A percentile compares a stretch with the other conserved stretches of the same genome.
Evolutionary conservation across 1,140 invertebrate genomes (phyloP).

Genomic region (Halesus radiatus): DNA sequence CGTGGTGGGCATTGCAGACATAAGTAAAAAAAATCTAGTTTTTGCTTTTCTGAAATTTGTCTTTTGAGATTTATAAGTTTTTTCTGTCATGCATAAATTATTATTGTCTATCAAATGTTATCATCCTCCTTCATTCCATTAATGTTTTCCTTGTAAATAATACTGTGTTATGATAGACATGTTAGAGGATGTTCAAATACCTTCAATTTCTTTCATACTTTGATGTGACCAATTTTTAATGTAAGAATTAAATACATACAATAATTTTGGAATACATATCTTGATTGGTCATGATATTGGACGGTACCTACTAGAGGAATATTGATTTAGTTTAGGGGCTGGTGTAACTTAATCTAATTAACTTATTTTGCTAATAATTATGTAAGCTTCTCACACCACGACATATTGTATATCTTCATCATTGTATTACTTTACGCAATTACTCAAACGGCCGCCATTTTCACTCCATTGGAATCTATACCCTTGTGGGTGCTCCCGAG

Average conservation of each 20-base stretch:
- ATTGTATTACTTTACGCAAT: neutral
- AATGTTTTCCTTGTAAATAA: neutral
- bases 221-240: slow-evolving; percentile 15
- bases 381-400: slow-evolving; percentile 13
- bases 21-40: no score
- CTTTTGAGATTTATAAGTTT: no score
- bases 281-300: slow-evolving; percentile 19
- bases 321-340: slow-evolving; percentile 20
- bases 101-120: no score
- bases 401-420: neutral
- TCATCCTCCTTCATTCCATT: no score
- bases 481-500: no score
- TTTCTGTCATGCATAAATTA: no score
- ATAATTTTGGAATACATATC: slow-evolving; percentile 25
- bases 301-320: slow-evolving; percentile 1
- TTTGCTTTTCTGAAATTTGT: no score
- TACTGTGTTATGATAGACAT: slow-evolving; percentile 1
- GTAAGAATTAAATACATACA: slow-evolving; percentile 16
- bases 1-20: no score
- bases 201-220: slow-evolving; percentile 10
- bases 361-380: neutral
- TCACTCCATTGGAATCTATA: no score
- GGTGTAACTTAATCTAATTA: neutral
- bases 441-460: neutral
- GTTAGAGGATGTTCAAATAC: neutral